Conservation (phyloP, 1,140 invertebrate genomes). For the Carcinoscorpius rotundicauda region DNA sequence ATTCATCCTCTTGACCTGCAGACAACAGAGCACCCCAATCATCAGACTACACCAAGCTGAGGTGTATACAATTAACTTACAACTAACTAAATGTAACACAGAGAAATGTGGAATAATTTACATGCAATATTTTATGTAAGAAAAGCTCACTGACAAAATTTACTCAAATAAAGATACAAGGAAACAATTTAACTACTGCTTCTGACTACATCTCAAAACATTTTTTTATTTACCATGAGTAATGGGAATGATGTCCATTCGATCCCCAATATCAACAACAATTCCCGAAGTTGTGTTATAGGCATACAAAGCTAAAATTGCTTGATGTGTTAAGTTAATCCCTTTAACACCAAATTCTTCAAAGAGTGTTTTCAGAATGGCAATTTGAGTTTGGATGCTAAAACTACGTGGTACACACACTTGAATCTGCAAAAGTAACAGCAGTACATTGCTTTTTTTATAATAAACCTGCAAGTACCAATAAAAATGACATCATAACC, state of each 20-base stretch:
- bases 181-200: too few species aligned
- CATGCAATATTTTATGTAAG: too few species aligned
- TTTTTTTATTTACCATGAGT: conserved; percentile 39
- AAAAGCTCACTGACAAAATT: too few species aligned
- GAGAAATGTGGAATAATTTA: too few species aligned
- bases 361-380: conserved; percentile 34
- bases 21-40: too few species aligned
- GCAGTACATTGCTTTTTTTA: neutral
- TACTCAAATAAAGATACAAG: too few species aligned
- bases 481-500: too few species aligned
- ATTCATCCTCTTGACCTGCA: too few species aligned
- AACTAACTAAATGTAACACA: too few species aligned
- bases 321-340: conserved; percentile 45
- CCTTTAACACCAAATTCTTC: conserved; percentile 36
- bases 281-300: conserved; percentile 50
- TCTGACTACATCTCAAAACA: too few species aligned
- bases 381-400: conserved; percentile 29
- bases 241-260: conserved; percentile 47
- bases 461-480: neutral
- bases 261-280: conserved; percentile 49
- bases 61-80: too few species aligned
- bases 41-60: too few species aligned
- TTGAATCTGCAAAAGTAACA: conserved; percentile 18
- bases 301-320: conserved; percentile 46
- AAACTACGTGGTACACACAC: conserved; percentile 39